Percentiles rank a stretch among this genome's conserved stretches.
Evolutionary conservation across 2,113 vertebrate species (phyloP).

Genomic region (Numida meleagris): DNA sequence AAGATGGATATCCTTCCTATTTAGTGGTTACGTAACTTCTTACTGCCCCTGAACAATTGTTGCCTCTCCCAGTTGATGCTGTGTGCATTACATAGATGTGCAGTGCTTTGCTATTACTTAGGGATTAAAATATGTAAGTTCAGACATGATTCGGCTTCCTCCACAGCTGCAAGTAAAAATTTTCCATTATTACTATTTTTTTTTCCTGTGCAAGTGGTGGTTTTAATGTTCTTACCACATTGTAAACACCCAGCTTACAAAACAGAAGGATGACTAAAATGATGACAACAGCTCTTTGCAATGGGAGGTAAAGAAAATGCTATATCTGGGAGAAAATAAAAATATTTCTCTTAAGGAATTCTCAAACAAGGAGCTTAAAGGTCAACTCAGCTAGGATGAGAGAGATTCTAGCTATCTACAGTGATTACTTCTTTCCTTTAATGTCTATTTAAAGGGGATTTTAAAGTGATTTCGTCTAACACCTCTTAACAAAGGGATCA

Average conservation of each 20-base stretch:
- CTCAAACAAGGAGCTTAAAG: background rate
- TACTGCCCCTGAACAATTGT: background rate
- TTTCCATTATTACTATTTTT: conserved; percentile 8
- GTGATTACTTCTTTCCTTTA: background rate
- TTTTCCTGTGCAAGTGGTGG: background rate
- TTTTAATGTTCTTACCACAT: conserved; percentile 40
- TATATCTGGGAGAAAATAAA: conserved; percentile 13
- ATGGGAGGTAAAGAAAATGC: background rate
- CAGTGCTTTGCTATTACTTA: conserved; percentile 35
- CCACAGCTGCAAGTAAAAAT: conserved; percentile 40
- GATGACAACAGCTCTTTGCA: conserved; percentile 41
- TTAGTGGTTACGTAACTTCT: background rate
- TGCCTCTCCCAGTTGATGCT: background rate
- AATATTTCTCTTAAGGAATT: background rate
- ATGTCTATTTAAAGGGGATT: rapidly evolving
- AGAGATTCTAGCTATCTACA: background rate
- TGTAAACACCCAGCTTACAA: conserved; percentile 61
- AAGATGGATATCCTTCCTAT: background rate
- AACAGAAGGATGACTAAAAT: conserved; percentile 48
- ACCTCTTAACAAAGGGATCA: rapidly evolving
- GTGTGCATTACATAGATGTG: background rate
- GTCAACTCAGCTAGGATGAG: background rate
- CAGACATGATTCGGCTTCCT: conserved; percentile 36
- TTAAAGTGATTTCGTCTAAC: background rate
- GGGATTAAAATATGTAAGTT: conserved; percentile 43